Evolutionary conservation across 2,888 invertebrate species (phyloP), one percentile per base, ranked within the genome.

Genomic region (Belgica antarctica): DNA sequence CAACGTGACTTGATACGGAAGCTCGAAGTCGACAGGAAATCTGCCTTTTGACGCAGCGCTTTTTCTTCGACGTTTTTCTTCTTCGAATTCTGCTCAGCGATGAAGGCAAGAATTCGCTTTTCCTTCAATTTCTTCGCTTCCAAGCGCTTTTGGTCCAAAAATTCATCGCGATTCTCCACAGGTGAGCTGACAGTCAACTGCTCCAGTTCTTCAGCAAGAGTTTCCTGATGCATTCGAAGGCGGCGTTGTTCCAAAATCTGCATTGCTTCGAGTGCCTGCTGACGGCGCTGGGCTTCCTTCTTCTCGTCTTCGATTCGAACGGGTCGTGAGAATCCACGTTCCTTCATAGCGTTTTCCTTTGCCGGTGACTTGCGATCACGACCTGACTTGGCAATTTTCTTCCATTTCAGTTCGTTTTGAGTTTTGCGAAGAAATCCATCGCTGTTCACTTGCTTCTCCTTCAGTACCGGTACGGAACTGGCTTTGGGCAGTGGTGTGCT

Each of bases 241-340:
- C 68, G 68, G 24, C 68, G 68, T 57, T 68, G 68, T 28, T 68
- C 68, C 10, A 47, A 19, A 46, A 68, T 47, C 24, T 57, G 15
- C 68, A 68, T 68, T n/a, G 68, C 52, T 68, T 52, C 57, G 10
- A 57, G 27, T 1, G 68, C 68, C 19, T 68, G 68, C n/a, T 57
- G 22, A 5, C 68, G 68, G 12, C 28, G 46, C 25, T 31, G 25
- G n/a, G 47, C 68, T 4, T 15, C 17, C 27, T 19, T 15, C 10
- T 59, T 59, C 25, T 59, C 4, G 1, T 27, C 27, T 15, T 27
- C 27, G 3, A 5, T 12, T 5, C 17, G 12, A 4, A 12, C 46
- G n/a, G n/a, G n/a, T n/a, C n/a, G n/a, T n/a, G n/a, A n/a, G n/a
- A n/a, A n/a, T n/a, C n/a, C n/a, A n/a, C n/a, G n/a, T n/a, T n/a